Percentiles rank a stretch among this genome's conserved stretches.
Conservation (phyloP, 2,113 vertebrate genomes). For the Deroptyus accipitrinus region DNA sequence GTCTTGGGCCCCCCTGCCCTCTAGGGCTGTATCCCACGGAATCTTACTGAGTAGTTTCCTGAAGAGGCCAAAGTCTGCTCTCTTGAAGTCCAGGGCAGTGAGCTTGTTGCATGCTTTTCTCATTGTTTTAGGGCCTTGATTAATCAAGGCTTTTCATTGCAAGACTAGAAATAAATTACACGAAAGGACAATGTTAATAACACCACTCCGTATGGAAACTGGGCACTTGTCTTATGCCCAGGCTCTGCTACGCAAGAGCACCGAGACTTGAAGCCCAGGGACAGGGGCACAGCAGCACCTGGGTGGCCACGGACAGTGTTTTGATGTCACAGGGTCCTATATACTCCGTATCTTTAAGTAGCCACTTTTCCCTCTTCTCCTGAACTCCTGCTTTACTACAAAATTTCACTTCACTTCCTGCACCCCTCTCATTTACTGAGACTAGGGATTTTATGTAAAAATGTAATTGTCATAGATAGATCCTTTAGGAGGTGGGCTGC, state of each 20-base stretch:
- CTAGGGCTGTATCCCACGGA: no score
- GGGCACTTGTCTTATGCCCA: background rate
- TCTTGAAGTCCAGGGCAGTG: no score
- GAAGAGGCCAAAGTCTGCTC: no score
- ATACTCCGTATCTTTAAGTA: background rate
- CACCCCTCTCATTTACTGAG: rapidly evolving
- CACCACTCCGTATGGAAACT: background rate
- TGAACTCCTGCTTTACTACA: background rate
- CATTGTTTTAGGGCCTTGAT: background rate
- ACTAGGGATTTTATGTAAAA: background rate
- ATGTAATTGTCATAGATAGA: background rate
- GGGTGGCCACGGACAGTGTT: background rate
- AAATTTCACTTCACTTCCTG: background rate
- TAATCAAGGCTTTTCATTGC: background rate
- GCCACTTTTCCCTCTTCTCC: background rate
- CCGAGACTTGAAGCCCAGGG: rapidly evolving
- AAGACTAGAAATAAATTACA: background rate
- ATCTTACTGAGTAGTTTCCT: no score
- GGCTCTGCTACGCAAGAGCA: background rate
- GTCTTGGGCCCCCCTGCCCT: no score
- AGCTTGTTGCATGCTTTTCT: no score
- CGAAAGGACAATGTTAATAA: background rate
- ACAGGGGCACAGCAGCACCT: background rate
- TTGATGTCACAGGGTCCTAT: background rate
- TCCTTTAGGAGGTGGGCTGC: background rate